phyloP scores from a whole-genome alignment of 1,140 invertebrate genomes.

The Drosophila albomicans region DNA sequence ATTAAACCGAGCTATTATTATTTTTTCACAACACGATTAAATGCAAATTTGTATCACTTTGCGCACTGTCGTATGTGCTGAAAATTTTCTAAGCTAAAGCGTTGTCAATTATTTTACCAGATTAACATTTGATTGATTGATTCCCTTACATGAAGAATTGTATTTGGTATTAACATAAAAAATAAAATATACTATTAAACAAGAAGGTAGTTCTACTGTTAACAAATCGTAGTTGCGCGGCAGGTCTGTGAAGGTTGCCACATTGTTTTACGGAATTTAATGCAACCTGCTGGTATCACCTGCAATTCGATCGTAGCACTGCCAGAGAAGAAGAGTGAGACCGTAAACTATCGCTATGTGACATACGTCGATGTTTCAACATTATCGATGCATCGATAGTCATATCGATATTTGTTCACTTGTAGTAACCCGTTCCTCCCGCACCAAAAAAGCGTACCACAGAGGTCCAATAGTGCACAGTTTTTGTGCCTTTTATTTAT shows the following conservation, averaged over 20 bases:
- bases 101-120: too few species aligned
- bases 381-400: too few species aligned
- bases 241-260: background rate
- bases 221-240: background rate
- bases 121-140: too few species aligned
- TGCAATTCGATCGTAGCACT: background rate
- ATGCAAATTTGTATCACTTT: background rate
- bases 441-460: background rate
- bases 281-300: background rate
- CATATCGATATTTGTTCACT: too few species aligned
- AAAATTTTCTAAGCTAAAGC: too few species aligned
- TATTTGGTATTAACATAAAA: too few species aligned
- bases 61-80: background rate
- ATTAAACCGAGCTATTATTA: background rate
- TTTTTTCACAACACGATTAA: too few species aligned
- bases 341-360: background rate
- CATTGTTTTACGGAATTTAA: background rate
- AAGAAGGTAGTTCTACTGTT: too few species aligned
- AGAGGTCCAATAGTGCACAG: slow-evolving; percentile 2
- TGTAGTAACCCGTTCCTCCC: slow-evolving; percentile 7
- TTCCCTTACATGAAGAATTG: too few species aligned
- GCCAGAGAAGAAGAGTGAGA: background rate
- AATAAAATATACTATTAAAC: too few species aligned
- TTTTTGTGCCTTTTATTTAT: slow-evolving; percentile 41
- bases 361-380: too few species aligned